Base-by-base conservation (phyloP, 2,797 vertebrate genomes). In the Bradypodion pumilum region DNA sequence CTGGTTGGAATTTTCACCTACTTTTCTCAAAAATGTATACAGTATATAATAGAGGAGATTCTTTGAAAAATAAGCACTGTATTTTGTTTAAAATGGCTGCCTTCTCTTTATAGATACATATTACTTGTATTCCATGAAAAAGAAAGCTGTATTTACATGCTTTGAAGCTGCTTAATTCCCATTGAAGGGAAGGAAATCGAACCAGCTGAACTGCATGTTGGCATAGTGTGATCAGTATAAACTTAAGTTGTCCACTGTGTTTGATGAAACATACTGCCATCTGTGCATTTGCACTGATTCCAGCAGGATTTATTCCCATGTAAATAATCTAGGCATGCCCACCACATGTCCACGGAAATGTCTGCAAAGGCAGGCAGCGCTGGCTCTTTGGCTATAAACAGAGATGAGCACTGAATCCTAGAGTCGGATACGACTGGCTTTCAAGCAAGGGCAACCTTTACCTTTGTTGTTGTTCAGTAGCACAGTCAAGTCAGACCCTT, bases 61-160 rank as follows among this genome's bases (percentile, higher is more conserved):
- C 44, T 68, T 66, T 63, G 35, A 42, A 75, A 83, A 56, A 83
- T 75, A 76, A 81, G 80, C 70, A 63, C 56, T 12, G 1, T 21
- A 37, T 82, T 82, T 75, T 16, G 59, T 68, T 62, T 68, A 46
- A 56, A 76, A 76, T 76, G 23, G 8, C 52, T 65, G 15, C 4
- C 79, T 52, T 78, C 32, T 44, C 40, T 68, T 83, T 23, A 52
- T 52, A 52, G 32, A n/a, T 7, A 5, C 56, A 56, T 32, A 68
- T 83, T 66, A n/a, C 37, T 52, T 16, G 16, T 8, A 37, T 35
- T n/a, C 15, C 37, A n/a, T 37, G 32, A 16, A 12, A 29, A 75
- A 65, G 44, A 44, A 74, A 74, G 16, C 60, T 62, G 72, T 46
- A 68, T 63, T 66, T 76, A 42, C 62, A 32, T 37, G 46, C 3